Evolutionary conservation across 2,113 vertebrate genomes (phyloP).

Genomic region (Mirza zaza): DNA sequence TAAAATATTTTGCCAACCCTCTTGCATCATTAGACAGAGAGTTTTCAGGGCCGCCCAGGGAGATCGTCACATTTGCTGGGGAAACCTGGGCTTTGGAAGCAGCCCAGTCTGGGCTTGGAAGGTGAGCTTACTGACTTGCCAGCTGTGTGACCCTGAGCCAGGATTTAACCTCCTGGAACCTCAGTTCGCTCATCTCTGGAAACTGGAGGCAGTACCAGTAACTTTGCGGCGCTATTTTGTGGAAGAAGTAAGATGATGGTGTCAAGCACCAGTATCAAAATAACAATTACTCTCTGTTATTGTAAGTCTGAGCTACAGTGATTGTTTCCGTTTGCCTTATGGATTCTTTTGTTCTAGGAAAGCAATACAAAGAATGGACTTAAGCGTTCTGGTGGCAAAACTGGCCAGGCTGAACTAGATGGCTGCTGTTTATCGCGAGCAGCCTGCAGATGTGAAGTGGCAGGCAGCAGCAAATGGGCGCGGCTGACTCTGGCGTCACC

Average conservation of each 20-base stretch:
- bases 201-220: background rate
- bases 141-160: background rate
- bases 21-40: background rate
- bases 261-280: conserved; percentile 12
- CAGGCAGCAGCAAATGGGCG: background rate
- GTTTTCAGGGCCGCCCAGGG: background rate
- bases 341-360: conserved; percentile 16
- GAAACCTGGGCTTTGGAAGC: background rate
- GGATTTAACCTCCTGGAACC: background rate
- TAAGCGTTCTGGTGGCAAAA: background rate
- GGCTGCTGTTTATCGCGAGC: background rate
- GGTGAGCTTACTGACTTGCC: background rate
- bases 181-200: background rate
- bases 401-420: background rate
- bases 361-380: background rate
- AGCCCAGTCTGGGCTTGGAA: background rate
- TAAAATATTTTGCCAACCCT: background rate
- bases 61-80: background rate
- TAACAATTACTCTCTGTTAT: background rate
- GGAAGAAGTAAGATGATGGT: background rate
- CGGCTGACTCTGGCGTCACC: accelerated
- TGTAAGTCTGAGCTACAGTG: background rate
- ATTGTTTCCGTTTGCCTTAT: conserved; percentile 25
- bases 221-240: background rate
- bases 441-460: background rate